phyloP scores from a whole-genome alignment of 2,797 vertebrate genomes.

The Lepidocolaptes lacrymiger region DNA sequence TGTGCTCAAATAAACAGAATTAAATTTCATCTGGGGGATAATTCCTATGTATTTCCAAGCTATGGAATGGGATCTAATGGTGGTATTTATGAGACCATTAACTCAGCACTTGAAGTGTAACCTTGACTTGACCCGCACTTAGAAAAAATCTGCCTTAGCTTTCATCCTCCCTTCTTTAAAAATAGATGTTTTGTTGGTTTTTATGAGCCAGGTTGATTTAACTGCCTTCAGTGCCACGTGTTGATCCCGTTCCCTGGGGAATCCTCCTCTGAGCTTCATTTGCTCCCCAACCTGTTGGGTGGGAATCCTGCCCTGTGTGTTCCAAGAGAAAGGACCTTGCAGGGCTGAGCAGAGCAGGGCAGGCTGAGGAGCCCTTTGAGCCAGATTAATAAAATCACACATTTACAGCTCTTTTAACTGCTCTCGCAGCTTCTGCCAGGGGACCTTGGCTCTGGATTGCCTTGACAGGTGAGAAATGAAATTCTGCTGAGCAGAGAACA shows the following conservation, averaged over 20 bases:
- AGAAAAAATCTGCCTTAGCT: rapidly evolving
- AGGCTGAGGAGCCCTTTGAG: background rate
- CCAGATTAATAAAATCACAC: background rate
- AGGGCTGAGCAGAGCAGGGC: background rate
- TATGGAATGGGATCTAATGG: background rate
- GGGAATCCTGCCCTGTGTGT: background rate
- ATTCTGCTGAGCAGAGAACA: background rate
- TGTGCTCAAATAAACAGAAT: background rate
- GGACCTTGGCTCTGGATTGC: background rate
- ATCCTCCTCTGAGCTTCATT: background rate
- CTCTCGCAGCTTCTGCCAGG: background rate
- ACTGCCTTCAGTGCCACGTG: background rate
- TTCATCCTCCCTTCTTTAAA: background rate
- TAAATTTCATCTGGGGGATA: background rate
- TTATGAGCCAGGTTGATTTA: background rate
- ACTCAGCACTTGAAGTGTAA: background rate
- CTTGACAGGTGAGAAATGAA: constrained; percentile 13
- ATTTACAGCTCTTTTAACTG: background rate
- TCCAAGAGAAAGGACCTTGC: background rate
- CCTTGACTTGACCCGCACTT: background rate
- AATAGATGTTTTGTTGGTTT: background rate
- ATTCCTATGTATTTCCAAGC: background rate
- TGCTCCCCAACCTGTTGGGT: background rate
- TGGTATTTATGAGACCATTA: background rate
- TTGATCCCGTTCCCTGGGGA: background rate